Evolutionary conservation across 2,888 invertebrate genomes (phyloP).

Genomic region (Arrhopalites spinosus): DNA sequence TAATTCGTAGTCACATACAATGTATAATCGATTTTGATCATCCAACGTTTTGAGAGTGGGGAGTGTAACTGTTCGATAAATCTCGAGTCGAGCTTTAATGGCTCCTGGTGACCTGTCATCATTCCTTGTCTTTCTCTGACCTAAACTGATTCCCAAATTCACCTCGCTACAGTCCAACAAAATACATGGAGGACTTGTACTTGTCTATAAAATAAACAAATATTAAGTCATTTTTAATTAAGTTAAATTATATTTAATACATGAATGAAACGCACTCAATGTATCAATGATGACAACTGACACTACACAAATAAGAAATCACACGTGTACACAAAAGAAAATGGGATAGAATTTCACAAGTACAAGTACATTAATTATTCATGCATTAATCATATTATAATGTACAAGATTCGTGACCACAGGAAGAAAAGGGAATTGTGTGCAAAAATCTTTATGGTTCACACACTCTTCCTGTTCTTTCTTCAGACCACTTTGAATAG

Average conservation of each 20-base stretch:
- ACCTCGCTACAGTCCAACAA: conserved; percentile 89
- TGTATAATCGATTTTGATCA: conserved; percentile 77
- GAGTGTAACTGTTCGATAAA: conserved; percentile 83
- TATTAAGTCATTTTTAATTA: background rate
- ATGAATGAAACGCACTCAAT: background rate
- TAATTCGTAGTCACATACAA: conserved; percentile 71
- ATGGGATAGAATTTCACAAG: too few species aligned
- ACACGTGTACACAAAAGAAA: too few species aligned
- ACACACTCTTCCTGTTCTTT: too few species aligned
- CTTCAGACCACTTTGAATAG: too few species aligned
- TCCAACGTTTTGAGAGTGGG: conserved; percentile 88
- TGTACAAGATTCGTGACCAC: too few species aligned
- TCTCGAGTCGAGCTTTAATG: conserved; percentile 78
- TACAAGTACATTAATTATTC: too few species aligned
- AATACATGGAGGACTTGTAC: conserved; percentile 76
- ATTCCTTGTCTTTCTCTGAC: conserved; percentile 52
- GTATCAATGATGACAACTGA: background rate
- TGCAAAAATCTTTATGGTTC: too few species aligned
- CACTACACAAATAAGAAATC: too few species aligned
- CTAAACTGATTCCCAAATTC: conserved; percentile 71
- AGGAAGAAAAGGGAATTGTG: too few species aligned
- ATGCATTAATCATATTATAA: too few species aligned
- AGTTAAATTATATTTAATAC: background rate
- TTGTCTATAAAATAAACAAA: conserved; percentile 68
- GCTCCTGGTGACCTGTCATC: conserved; percentile 83